These are phyloP conservation scores for Amphibalanus amphitrite DNA, from an alignment of 1,140 invertebrate species.

Conservation along the genomic window DNA sequence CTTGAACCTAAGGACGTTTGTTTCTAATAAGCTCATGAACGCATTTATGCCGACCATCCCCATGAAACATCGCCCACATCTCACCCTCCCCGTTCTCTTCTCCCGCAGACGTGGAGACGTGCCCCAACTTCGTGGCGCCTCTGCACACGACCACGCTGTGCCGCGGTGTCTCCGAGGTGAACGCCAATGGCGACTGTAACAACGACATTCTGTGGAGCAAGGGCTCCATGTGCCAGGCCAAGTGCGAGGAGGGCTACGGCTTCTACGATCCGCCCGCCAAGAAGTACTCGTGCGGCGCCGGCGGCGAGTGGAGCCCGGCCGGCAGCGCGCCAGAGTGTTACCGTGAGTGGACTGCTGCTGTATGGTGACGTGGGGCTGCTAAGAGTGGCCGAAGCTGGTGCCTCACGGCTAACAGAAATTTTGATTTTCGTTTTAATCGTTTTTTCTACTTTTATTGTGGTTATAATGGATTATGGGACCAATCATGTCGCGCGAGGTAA, in stretches of 20 bases:
- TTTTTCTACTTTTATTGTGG: too few relatives aligned
- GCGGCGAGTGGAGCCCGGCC: slow-evolving; percentile 16
- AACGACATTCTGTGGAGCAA: slow-evolving; percentile 19
- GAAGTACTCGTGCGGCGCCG: slow-evolving; percentile 18
- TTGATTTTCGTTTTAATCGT: too few relatives aligned
- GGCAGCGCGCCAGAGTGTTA: slow-evolving; percentile 20
- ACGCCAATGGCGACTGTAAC: slow-evolving; percentile 18
- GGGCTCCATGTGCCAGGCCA: slow-evolving; percentile 18
- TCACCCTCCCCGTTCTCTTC: neutral
- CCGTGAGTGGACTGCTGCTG: too few relatives aligned
- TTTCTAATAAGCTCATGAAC: too few relatives aligned
- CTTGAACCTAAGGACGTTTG: too few relatives aligned
- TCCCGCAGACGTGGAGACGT: slow-evolving; percentile 18
- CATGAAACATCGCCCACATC: too few relatives aligned
- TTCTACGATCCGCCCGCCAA: slow-evolving; percentile 18
- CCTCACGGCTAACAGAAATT: too few relatives aligned
- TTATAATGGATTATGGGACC: too few relatives aligned
- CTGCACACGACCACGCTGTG: slow-evolving; percentile 19
- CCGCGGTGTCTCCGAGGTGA: slow-evolving; percentile 18
- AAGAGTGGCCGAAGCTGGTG: too few relatives aligned
- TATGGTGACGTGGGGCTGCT: too few relatives aligned
- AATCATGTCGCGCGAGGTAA: too few relatives aligned
- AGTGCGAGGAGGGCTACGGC: slow-evolving; percentile 17
- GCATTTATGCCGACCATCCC: too few relatives aligned
- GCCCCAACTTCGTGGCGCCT: slow-evolving; percentile 19